Evolutionary conservation across 2,113 vertebrate species (phyloP), one percentile per base, ranked within the genome.

Genomic region (Glareola pratincola): DNA sequence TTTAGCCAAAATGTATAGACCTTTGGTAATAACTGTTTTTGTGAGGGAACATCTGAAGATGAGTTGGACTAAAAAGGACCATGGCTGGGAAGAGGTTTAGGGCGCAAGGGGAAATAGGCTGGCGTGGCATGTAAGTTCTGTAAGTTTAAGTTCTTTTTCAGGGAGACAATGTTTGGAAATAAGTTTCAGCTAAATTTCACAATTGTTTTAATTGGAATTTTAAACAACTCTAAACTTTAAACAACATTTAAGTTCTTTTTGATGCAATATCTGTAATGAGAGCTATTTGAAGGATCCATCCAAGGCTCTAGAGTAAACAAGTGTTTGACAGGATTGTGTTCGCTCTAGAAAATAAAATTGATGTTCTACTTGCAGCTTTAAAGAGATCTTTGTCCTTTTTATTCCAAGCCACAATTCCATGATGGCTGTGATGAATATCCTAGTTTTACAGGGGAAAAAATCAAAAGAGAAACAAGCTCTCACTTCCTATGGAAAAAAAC

Each of bases 231-330:
- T n/a, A n/a, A n/a, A n/a, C n/a, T n/a, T n/a, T n/a, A n/a, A n/a
- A n/a, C n/a, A n/a, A n/a, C n/a, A n/a, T n/a, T 48, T 48, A 16
- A 67, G 37, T 89, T 90, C 17, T 82, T 95, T 78, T 72, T 91
- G 48, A 82, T 92, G 86, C 22, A 72, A 8, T 91, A 76, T 72
- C 77, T 87, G 4, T 81, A 86, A 85, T 89, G 54, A 92, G 6
- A 62, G 12, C 57, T 95, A 85, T 92, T 95, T 91, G 92, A 91
- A 94, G 92, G 79, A 90, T 76, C 57, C 69, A 89, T 53, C 68
- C 37, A 66, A 84, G 83, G 86, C 66, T 92, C 13, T 85, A 66
- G 83, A 95, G 85, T 69, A 88, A 94, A 92, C 30, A 54, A 67
- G 63, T 85, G 62, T 73, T 87, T 94, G 62, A 81, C 76, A 89